Evolutionary conservation across 2,888 invertebrate genomes (phyloP).

Genomic region (Unio pictorum): DNA sequence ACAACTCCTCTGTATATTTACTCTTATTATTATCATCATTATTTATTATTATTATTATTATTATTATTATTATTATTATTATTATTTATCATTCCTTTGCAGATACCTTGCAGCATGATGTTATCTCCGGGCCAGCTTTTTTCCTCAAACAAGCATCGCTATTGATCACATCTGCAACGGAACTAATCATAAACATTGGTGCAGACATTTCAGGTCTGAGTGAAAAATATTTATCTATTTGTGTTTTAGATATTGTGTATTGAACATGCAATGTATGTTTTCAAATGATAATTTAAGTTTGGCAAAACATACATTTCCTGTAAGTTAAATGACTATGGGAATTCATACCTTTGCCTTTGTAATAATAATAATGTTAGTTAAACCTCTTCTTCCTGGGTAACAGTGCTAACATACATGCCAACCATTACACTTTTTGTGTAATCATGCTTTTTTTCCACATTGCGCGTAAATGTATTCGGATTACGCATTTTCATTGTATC

Average conservation of each 20-base stretch:
- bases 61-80: conserved; percentile 1
- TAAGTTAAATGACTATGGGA: too few species aligned
- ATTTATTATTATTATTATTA: background rate
- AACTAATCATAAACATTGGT: conserved; percentile 46
- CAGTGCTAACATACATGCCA: too few species aligned
- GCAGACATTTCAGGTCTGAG: conserved; percentile 49
- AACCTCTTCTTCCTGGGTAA: too few species aligned
- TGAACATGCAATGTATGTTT: background rate
- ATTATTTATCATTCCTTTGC: conserved; percentile 14
- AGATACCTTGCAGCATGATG: conserved; percentile 46
- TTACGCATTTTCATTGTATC: too few species aligned
- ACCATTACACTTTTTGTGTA: too few species aligned
- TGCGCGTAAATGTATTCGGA: too few species aligned
- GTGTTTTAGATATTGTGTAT: background rate
- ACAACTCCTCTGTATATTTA: background rate
- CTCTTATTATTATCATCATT: background rate
- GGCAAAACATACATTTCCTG: background rate
- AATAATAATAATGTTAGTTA: too few species aligned
- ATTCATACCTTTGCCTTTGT: too few species aligned
- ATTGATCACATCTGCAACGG: conserved; percentile 42
- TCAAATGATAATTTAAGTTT: background rate
- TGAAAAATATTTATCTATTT: background rate
- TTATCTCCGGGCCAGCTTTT: conserved; percentile 48
- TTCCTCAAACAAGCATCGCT: conserved; percentile 57
- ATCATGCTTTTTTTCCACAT: too few species aligned